Conservation (phyloP, 2,113 vertebrate genomes). For the Psammodynastes pulverulentus region DNA sequence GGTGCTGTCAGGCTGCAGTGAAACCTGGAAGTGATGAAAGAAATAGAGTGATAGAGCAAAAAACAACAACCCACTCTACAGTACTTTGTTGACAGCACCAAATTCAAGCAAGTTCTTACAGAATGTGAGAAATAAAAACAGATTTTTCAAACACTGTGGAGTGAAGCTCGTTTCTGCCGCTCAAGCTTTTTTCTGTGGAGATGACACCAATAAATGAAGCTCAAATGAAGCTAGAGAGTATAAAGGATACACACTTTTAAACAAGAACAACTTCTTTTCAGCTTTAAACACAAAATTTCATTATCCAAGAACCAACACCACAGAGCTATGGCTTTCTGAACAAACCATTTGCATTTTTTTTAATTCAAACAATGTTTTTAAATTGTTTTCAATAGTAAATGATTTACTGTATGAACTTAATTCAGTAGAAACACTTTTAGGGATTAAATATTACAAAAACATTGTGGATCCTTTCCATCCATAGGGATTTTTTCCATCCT, state of each 20-base stretch:
- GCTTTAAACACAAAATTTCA: neutral
- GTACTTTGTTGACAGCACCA: neutral
- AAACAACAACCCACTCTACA: neutral
- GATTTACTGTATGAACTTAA: neutral
- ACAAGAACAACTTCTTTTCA: neutral
- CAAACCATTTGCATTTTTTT: neutral
- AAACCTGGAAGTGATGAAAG: neutral
- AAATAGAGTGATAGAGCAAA: too few relatives aligned
- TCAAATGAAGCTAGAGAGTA: neutral
- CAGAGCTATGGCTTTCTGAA: neutral
- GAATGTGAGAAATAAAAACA: neutral
- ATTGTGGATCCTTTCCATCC: neutral
- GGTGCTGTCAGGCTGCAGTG: neutral
- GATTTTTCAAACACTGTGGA: neutral
- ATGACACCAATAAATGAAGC: neutral
- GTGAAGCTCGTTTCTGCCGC: neutral
- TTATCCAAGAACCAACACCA: neutral
- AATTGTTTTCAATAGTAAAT: neutral
- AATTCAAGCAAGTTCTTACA: neutral
- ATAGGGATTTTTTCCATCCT: neutral
- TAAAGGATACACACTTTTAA: neutral
- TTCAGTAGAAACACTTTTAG: neutral
- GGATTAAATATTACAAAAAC: neutral
- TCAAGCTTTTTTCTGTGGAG: neutral
- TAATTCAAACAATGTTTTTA: neutral